A percentile compares a stretch with the other conserved stretches of the same genome.
phyloP scores from a whole-genome alignment of 2,113 vertebrate species.

The Loxodonta africana region DNA sequence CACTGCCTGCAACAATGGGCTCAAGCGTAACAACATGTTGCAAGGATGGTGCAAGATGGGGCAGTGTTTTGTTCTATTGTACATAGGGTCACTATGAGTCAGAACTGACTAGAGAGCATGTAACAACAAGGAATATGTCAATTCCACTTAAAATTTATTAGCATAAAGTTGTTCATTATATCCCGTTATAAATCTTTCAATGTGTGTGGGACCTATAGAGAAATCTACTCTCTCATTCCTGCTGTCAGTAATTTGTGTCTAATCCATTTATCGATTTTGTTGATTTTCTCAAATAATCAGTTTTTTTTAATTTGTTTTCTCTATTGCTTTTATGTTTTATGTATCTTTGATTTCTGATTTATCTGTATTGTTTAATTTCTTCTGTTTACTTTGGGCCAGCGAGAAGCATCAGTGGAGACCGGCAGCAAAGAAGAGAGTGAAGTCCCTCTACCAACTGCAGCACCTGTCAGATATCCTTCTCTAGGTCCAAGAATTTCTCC shows the following conservation, averaged over 20 bases:
- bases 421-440: neutral
- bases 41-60: too few species aligned
- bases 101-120: too few species aligned
- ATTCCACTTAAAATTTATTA: neutral
- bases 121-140: neutral
- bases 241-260: neutral
- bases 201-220: neutral
- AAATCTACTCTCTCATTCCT: neutral
- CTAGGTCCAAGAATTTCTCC: neutral
- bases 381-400: neutral
- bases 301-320: neutral
- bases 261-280: neutral
- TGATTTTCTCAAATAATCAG: neutral
- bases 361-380: neutral
- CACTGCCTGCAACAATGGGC: too few species aligned
- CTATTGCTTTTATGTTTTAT: neutral
- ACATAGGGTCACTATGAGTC: too few species aligned
- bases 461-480: neutral
- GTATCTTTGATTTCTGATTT: neutral
- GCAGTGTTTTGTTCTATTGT: too few species aligned
- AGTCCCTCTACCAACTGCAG: neutral
- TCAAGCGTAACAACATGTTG: too few species aligned
- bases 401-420: neutral
- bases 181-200: neutral
- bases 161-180: neutral